Percentiles rank a stretch among this genome's conserved stretches.
phyloP scores from a whole-genome alignment of 2,888 invertebrate genomes.

The Gymnoscelis rufifasciata region DNA sequence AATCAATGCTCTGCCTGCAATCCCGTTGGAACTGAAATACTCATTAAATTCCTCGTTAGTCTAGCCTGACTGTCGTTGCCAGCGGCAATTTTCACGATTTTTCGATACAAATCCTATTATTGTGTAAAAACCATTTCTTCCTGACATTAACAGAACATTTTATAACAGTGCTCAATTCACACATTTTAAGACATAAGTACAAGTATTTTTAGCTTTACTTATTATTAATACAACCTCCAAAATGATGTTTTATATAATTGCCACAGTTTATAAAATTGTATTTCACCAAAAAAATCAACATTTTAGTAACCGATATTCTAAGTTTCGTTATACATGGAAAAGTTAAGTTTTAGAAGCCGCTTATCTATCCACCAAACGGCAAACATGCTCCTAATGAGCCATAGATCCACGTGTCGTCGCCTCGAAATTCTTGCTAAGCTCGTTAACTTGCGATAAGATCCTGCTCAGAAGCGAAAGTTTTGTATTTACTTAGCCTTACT shows the following conservation, averaged over 20 bases:
- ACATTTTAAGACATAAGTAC: too few relatives aligned
- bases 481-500: too few relatives aligned
- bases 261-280: too few relatives aligned
- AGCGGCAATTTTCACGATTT: background rate
- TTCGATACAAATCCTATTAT: background rate
- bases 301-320: too few relatives aligned
- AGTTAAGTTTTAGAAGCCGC: too few relatives aligned
- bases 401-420: slow-evolving; percentile 33
- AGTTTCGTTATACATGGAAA: too few relatives aligned
- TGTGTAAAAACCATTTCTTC: background rate
- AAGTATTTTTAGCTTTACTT: too few relatives aligned
- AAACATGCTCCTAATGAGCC: background rate
- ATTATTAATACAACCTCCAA: too few relatives aligned
- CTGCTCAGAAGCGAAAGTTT: background rate
- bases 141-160: background rate
- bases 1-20: background rate
- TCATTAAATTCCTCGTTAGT: slow-evolving; percentile 1
- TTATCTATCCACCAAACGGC: too few relatives aligned
- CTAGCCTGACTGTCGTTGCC: background rate
- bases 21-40: background rate
- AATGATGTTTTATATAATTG: too few relatives aligned
- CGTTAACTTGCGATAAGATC: background rate
- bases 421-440: background rate
- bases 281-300: too few relatives aligned
- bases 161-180: too few relatives aligned